These are phyloP conservation scores for Nyctalus aviator DNA, from an alignment of 2,797 vertebrate genomes.

Conservation along the genomic window DNA sequence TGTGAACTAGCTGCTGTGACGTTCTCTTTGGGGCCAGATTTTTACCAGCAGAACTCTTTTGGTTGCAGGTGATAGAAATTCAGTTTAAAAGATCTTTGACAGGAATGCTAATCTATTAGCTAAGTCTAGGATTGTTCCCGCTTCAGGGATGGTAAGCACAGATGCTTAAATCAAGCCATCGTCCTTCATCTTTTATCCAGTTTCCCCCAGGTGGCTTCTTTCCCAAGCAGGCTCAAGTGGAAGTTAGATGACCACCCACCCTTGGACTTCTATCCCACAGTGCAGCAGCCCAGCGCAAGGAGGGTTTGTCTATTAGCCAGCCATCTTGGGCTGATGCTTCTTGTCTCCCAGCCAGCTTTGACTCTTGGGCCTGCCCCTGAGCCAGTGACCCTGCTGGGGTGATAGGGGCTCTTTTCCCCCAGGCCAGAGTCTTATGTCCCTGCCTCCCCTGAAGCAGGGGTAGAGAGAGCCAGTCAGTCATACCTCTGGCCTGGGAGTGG, in stretches of 20 bases:
- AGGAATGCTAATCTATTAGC: background rate
- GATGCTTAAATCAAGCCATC: background rate
- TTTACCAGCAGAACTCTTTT: slow-evolving; percentile 43
- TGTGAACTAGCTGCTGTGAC: background rate
- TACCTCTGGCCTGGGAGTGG: background rate
- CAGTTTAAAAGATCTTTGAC: background rate
- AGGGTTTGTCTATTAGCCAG: background rate
- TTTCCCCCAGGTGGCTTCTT: background rate
- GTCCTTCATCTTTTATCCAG: background rate
- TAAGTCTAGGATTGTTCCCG: background rate
- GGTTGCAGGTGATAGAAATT: background rate
- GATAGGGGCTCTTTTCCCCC: background rate
- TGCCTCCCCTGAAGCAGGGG: background rate
- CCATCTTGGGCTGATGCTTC: background rate
- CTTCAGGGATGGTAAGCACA: background rate
- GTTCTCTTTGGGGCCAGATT: background rate
- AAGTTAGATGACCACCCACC: background rate
- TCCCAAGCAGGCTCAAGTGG: background rate
- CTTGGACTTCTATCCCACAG: background rate
- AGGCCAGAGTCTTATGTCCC: background rate
- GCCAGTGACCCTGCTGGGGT: background rate
- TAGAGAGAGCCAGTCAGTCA: background rate
- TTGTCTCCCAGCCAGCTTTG: background rate
- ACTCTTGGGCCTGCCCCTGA: background rate
- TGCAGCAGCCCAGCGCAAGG: background rate